Evolutionary conservation across 2,113 vertebrate species (phyloP), one percentile per base, ranked within the genome.

Genomic region (Xiphorhynchus elegans): DNA sequence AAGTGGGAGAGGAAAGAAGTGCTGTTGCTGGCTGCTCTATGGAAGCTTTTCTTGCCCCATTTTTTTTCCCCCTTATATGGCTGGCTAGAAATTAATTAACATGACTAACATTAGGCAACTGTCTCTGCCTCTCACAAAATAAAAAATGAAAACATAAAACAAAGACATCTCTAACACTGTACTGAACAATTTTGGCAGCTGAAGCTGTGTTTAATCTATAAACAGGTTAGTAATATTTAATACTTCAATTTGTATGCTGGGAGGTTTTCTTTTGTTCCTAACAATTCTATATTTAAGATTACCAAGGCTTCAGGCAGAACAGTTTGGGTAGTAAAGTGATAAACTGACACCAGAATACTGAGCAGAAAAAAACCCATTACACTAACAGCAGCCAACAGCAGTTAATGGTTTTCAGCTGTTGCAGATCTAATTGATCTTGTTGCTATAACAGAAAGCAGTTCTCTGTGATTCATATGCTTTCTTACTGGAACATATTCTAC

Each of bases 161-260:
- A 94, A 86, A 96, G 82, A 90, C 79, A 56, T 92, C 52, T 88
- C 79, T 82, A 87, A 79, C 69, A 60, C 50, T 47, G 42, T 74
- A 76, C 53, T 67, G 76, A 95, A 79, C 62, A 84, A 46, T 56
- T 95, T 53, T 93, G 93, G 76, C 90, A 94, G 60, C 72, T 80
- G 63, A 89, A 79, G 40, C 76, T 87, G 82, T 96, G 94, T 92
- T 96, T 97, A 94, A 89, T 94, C 94, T 87, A 63, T 91, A 93
- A 96, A 95, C 75, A 95, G 87, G 95, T 93, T 93, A 93, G 75
- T 92, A 81, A 92, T 94, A 94, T 92, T 96, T 96, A 96, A 96
- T 93, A 96, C 91, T 94, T 90, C 55, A 86, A 91, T 96, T 97
- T 97, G 89, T 96, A 95, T 87, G 93, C 86, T 85, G n/a, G 58